Base-by-base conservation (phyloP, 1,140 invertebrate species). In the Diorhabda elongata region DNA sequence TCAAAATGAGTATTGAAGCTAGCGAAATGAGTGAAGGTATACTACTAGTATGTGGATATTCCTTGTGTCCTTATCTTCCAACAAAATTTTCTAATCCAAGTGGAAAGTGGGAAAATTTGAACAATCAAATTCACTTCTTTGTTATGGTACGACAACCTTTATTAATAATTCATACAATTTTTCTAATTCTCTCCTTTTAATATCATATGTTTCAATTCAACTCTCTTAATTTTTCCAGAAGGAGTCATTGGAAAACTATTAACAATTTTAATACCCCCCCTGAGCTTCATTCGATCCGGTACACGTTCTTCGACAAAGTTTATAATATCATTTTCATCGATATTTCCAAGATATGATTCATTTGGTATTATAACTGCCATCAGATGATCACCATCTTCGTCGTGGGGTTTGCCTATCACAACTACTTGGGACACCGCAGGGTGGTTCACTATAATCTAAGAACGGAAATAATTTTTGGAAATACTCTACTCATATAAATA, bases 361-460 rank as follows among this genome's bases (percentile, higher is more conserved):
- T 75, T 71, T 47, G 74, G 11, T 1, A 89, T 85, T 2, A 93
- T 81, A 58, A 88, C 88, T 3, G 90, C 92, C 57, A 85, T 82
- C 0, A 90, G 87, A 9, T 88, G 76, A 71, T 93, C 90, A 0
- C 87, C 89, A 68, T 83, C 83, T 4, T 82, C 79, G 8, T 83
- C 79, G 69, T 92, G 83, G 0, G 88, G 85, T 52, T 91, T 81
- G 0, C 90, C 89, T 42, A 91, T 83, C 0, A 94, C 91, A 0
- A 86, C 90, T 3, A 82, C 88, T 69, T 92, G 90, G 41, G 81
- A 76, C 2, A 93, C 84, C 2, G 77, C 84, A 1, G 87, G 85
- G 78, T 91, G 88, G 9, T 81, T 79, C 3, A 87, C 73, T 5
- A 94, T 81, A 3, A 92, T 64, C 66, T 69, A 26, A 26, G 44